Conservation (phyloP, 2,797 vertebrate species). For the Sebastes taczanowskii region DNA sequence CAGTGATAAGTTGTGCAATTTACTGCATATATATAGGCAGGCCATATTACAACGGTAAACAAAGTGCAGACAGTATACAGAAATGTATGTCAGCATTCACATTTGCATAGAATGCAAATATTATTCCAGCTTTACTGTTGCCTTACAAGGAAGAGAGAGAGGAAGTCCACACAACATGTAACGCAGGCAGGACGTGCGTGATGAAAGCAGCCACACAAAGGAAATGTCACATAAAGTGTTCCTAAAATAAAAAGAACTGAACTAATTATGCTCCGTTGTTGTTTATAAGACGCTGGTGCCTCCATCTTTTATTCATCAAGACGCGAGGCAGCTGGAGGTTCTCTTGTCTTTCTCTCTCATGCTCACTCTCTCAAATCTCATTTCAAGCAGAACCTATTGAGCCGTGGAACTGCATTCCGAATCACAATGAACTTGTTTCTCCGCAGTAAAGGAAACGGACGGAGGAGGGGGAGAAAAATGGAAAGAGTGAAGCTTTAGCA, state of each 20-base stretch:
- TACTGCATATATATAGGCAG: not conserved
- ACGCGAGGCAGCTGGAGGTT: constrained; percentile 64
- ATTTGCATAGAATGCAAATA: constrained; percentile 51
- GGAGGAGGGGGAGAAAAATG: not conserved
- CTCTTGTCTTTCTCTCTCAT: constrained; percentile 66
- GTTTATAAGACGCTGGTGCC: constrained; percentile 66
- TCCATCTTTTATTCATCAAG: constrained; percentile 84
- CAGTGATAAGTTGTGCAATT: not conserved
- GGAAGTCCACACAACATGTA: constrained; percentile 46
- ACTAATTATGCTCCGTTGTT: constrained; percentile 79
- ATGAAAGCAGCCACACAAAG: constrained; percentile 72
- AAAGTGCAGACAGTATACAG: not conserved
- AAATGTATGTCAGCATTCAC: constrained; percentile 35
- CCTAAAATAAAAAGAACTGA: constrained; percentile 77
- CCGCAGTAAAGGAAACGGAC: constrained; percentile 31
- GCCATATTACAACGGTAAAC: not conserved
- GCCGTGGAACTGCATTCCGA: constrained; percentile 69
- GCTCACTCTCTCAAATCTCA: constrained; percentile 78
- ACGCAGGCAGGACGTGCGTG: constrained; percentile 40
- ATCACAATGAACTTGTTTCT: constrained; percentile 82
- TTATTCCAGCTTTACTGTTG: constrained; percentile 45
- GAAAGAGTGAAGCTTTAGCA: constrained; percentile 49
- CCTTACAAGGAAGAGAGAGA: constrained; percentile 13
- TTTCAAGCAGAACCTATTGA: constrained; percentile 79
- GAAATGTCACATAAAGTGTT: constrained; percentile 74